These are phyloP conservation scores for Ceriagrion tenellum DNA, from an alignment of 2,888 invertebrate genomes.

Conservation along the genomic window DNA sequence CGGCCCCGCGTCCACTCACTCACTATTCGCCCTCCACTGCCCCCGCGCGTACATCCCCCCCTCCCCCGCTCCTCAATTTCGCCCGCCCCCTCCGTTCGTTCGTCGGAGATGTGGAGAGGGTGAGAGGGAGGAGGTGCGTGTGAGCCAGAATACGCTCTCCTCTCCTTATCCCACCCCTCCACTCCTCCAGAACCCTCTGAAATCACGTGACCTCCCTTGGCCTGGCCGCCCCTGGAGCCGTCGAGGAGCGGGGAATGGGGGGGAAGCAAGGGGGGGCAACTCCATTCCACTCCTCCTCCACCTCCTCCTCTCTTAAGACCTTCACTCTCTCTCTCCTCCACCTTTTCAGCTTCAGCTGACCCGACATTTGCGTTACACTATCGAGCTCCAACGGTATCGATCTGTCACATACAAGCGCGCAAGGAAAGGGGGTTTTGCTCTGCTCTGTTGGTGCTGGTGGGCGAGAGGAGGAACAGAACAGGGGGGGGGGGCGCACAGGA, in stretches of 20 bases:
- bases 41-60: not conserved
- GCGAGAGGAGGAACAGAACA: too few relatives aligned
- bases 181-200: not conserved
- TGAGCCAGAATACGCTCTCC: not conserved
- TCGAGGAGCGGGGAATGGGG: not conserved
- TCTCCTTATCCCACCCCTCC: not conserved
- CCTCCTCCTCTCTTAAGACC: not conserved
- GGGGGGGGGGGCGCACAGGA: not conserved
- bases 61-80: not conserved
- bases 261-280: too few relatives aligned
- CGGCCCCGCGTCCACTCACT: not conserved
- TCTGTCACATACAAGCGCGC: slow-evolving; percentile 49
- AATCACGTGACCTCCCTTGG: not conserved
- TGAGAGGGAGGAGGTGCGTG: not conserved
- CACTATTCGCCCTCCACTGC: not conserved
- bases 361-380: slow-evolving; percentile 68
- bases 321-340: slow-evolving; percentile 1
- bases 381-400: slow-evolving; percentile 67
- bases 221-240: not conserved
- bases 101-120: not conserved
- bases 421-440: not conserved
- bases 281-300: too few relatives aligned
- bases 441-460: not conserved
- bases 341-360: slow-evolving; percentile 65
- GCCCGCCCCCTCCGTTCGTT: not conserved